Evolutionary conservation across 2,113 vertebrate genomes (phyloP), one percentile per base, ranked within the genome.

Genomic region (Elanus axillaris): DNA sequence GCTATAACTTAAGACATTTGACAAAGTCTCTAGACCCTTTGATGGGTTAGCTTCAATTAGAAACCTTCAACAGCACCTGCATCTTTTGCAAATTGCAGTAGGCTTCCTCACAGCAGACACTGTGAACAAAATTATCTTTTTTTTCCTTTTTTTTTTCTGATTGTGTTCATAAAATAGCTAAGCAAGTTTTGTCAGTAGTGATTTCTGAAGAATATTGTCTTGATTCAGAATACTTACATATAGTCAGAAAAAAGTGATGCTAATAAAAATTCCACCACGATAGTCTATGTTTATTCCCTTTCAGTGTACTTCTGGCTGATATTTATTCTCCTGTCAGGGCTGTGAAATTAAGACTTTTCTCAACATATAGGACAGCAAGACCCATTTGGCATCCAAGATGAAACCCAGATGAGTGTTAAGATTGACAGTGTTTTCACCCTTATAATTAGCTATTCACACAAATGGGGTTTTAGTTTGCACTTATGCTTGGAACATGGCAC

Each of bases 401-500:
- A 95, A 97, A 93, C 89, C 93, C 93, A 96, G 93, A 95, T 91
- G 94, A 94, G 66, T 58, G 80, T 80, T 96, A 94, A 96, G 89
- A 97, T 90, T 96, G 95, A 96, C 94, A 95, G 94, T 94, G 80
- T 97, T 96, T 97, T 96, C 95, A 95, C 94, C 95, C 94, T 95
- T 90, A 90, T 95, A 97, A 97, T 96, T 97, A 97, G 77, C 71
- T 91, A 83, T 95, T 97, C 95, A 95, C 93, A 93, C 95, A 96
- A 97, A 97, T 85, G 89, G 87, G 93, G 66, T 83, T 96, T 97
- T 87, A 90, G 93, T 97, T 97, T 97, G 93, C 94, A 94, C 91
- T 94, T 97, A 60, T 11, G 80, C 77, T 95, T 95, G 89, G 93
- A 96, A 94, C 80, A 93, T 89, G 86, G 89, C 95, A 96, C 91